phyloP scores from a whole-genome alignment of 2,797 vertebrate species.

The Centroberyx gerrardi region DNA sequence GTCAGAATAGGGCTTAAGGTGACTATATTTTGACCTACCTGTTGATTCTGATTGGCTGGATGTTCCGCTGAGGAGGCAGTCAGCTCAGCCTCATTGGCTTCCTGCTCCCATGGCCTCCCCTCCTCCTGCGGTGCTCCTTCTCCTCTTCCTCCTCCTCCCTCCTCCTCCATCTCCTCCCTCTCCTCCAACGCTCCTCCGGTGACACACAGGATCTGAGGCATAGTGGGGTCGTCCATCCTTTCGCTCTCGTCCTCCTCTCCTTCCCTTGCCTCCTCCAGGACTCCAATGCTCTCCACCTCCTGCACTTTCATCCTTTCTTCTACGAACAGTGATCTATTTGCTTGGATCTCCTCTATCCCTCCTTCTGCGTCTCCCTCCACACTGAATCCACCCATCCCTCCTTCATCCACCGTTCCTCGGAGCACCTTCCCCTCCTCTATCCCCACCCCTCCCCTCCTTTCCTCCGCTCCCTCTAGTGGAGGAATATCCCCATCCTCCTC shows the following conservation, averaged over 20 bases:
- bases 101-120: conserved; percentile 32
- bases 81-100: conserved; percentile 41
- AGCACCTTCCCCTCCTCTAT: conserved; percentile 81
- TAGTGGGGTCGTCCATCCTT: conserved; percentile 72
- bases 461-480: conserved; percentile 80
- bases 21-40: conserved; percentile 43
- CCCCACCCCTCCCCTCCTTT: conserved; percentile 61
- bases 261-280: conserved; percentile 81
- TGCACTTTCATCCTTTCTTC: conserved; percentile 84
- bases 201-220: conserved; percentile 83
- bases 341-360: conserved; percentile 83
- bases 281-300: conserved; percentile 85
- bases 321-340: conserved; percentile 58
- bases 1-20: no score
- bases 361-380: conserved; percentile 75
- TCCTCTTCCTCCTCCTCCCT: conserved; percentile 31
- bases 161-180: conserved; percentile 55
- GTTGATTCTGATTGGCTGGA: conserved; percentile 24
- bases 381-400: conserved; percentile 56
- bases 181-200: conserved; percentile 76
- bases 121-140: conserved; percentile 57
- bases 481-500: conserved; percentile 88
- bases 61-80: conserved; percentile 40
- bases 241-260: conserved; percentile 68
- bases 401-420: conserved; percentile 57